Conservation (phyloP, 2,113 vertebrate species). For the Galbula dea region DNA sequence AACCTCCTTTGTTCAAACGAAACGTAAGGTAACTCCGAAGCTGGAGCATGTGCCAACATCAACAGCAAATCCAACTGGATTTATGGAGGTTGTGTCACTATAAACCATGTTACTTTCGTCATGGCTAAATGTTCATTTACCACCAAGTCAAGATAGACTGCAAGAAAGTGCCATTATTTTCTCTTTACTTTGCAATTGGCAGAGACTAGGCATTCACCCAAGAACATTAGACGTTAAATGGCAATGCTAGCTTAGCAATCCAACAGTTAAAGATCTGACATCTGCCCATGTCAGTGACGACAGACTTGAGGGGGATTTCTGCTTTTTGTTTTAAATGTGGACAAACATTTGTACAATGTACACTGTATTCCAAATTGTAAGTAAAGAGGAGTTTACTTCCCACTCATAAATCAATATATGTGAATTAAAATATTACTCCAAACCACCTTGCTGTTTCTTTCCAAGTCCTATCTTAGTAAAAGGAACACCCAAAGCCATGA, state of each 20-base stretch:
- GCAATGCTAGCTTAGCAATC: background rate
- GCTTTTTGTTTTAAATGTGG: background rate
- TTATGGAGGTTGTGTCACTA: background rate
- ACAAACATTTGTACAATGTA: background rate
- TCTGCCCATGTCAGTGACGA: background rate
- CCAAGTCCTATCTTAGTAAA: background rate
- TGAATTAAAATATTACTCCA: background rate
- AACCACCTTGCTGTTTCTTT: background rate
- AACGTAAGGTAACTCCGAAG: background rate
- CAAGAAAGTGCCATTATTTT: background rate
- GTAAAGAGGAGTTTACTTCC: background rate
- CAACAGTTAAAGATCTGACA: background rate
- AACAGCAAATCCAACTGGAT: constrained; percentile 25
- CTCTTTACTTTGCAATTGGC: background rate
- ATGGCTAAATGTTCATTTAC: background rate
- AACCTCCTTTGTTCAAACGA: constrained; percentile 43
- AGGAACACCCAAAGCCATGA: background rate
- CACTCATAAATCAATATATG: background rate
- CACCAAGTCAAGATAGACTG: background rate
- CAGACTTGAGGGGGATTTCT: background rate
- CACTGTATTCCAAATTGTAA: background rate
- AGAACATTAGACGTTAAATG: background rate
- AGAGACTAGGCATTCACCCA: background rate
- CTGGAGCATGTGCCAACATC: constrained; percentile 1
- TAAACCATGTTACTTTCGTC: background rate